Evolutionary conservation across 1,140 invertebrate genomes (phyloP).

Genomic region (Cyphomyrmex costatus): DNA sequence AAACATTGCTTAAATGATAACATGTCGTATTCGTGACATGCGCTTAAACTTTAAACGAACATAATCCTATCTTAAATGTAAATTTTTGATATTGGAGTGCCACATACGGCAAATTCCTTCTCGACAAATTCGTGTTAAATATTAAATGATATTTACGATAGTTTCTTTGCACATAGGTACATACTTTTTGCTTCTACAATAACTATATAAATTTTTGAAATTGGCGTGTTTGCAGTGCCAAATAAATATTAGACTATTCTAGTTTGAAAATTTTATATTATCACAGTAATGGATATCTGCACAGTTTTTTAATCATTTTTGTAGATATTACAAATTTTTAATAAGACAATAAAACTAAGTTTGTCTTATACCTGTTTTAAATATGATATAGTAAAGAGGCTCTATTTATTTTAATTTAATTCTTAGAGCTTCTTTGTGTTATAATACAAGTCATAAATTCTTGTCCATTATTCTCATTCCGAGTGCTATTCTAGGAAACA

Average conservation of each 20-base stretch:
- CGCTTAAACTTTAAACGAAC: constrained; percentile 9
- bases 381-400: not conserved
- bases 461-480: not conserved
- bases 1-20: constrained; percentile 32
- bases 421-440: not conserved
- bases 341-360: not conserved
- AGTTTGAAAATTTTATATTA: not conserved
- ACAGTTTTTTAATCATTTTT: not conserved
- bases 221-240: not conserved
- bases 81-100: constrained; percentile 13
- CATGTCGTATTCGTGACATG: constrained; percentile 8
- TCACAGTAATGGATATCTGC: not conserved
- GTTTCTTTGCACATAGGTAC: not conserved
- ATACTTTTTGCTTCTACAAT: not conserved
- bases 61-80: not conserved
- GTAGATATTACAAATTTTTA: constrained; percentile 8
- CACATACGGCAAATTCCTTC: not conserved
- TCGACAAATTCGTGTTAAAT: not conserved
- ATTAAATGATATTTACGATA: not conserved
- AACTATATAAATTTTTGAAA: constrained; percentile 19
- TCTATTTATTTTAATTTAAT: constrained; percentile 11
- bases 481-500: not conserved
- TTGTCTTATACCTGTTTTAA: not conserved
- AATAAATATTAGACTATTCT: not conserved
- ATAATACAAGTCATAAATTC: constrained; percentile 3